A percentile compares a stretch with the other conserved stretches of the same genome.
Evolutionary conservation across 2,113 vertebrate species (phyloP).

Genomic region (Pachyramphus minor): DNA sequence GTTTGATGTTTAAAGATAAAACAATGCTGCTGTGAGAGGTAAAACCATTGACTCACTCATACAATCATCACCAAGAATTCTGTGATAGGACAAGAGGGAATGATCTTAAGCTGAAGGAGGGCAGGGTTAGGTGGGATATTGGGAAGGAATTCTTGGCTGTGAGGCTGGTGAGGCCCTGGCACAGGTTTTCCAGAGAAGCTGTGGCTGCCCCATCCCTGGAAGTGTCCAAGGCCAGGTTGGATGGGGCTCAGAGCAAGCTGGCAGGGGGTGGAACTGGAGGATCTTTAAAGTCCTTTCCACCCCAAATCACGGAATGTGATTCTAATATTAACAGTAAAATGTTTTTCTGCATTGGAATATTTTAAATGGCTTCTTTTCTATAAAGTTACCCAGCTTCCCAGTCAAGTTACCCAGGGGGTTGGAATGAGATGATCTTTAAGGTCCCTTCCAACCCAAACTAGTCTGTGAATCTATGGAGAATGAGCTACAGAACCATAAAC

Average conservation of each 20-base stretch:
- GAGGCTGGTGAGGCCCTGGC: neutral
- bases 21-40: neutral
- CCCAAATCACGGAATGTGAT: neutral
- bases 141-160: neutral
- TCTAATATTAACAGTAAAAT: neutral
- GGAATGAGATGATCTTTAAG: neutral
- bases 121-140: neutral
- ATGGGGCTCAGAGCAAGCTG: neutral
- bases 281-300: neutral
- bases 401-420: too few relatives aligned
- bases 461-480: neutral
- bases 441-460: neutral
- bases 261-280: neutral
- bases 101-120: neutral
- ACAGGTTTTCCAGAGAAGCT: fast-evolving
- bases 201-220: neutral
- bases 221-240: neutral
- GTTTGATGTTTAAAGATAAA: neutral
- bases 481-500: neutral
- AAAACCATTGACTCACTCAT: neutral
- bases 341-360: neutral
- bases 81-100: neutral
- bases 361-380: neutral
- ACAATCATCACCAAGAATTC: neutral
- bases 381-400: neutral